Percentiles rank a stretch among this genome's conserved stretches.
Conservation (phyloP, 2,113 vertebrate species). For the Lagopus muta region DNA sequence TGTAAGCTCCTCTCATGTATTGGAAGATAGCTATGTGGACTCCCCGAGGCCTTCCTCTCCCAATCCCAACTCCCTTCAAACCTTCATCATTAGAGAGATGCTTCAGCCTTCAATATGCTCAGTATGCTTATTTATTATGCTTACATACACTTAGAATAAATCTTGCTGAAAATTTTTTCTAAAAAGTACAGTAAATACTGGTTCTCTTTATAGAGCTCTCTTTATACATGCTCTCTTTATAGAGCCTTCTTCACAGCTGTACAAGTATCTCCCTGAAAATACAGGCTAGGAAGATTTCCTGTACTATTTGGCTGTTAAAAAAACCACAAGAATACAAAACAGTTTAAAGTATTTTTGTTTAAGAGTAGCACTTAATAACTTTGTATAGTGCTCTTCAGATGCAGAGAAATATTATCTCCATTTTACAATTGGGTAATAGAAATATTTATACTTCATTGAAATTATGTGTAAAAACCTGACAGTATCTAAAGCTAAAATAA, state of each 20-base stretch:
- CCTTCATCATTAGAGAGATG: too few relatives aligned
- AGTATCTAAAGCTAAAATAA: neutral
- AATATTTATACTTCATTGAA: neutral
- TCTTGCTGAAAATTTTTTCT: neutral
- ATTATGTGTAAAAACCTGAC: neutral
- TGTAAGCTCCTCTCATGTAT: too few relatives aligned
- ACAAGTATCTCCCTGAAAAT: neutral
- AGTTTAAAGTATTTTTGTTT: neutral
- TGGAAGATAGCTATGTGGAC: too few relatives aligned
- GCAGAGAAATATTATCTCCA: neutral
- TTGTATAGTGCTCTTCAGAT: neutral
- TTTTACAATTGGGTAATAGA: neutral
- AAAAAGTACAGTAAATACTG: neutral
- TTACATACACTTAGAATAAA: neutral
- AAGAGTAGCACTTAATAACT: neutral
- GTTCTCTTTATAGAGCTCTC: too few relatives aligned
- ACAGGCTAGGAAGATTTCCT: neutral
- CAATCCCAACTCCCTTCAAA: too few relatives aligned
- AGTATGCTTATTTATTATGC: neutral
- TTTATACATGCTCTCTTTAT: neutral
- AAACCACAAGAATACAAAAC: neutral
- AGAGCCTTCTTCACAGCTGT: neutral
- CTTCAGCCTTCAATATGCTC: too few relatives aligned
- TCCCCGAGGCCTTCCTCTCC: too few relatives aligned
- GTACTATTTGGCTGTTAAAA: neutral